A percentile compares a stretch with the other conserved stretches of the same genome.
Evolutionary conservation across 2,888 invertebrate species (phyloP).

Genomic region (Trichogramma evanescens): DNA sequence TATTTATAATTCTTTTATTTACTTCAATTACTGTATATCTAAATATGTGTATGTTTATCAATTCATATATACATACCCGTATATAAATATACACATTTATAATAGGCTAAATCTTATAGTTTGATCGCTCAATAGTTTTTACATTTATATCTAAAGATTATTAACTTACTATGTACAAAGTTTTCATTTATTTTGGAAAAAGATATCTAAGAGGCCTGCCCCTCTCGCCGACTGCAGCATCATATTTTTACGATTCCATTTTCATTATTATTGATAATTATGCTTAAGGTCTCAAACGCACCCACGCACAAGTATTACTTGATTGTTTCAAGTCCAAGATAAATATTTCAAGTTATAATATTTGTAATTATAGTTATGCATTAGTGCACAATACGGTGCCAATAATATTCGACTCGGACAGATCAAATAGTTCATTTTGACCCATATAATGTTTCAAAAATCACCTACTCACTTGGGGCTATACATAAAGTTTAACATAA

Average conservation of each 20-base stretch:
- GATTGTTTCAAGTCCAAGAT: too few relatives aligned
- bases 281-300: too few relatives aligned
- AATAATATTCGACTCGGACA: background rate
- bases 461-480: too few relatives aligned
- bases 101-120: constrained; percentile 12
- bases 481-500: too few relatives aligned
- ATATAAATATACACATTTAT: constrained; percentile 7
- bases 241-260: background rate
- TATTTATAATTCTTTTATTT: constrained; percentile 5
- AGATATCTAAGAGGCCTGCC: constrained; percentile 20
- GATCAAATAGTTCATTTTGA: background rate
- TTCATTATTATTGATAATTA: too few relatives aligned
- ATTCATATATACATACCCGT: background rate
- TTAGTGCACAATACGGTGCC: background rate
- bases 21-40: constrained; percentile 10
- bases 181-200: constrained; percentile 7
- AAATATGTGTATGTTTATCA: constrained; percentile 1
- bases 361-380: constrained; percentile 2
- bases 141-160: constrained; percentile 2
- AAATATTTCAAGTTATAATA: background rate
- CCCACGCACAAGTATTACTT: too few relatives aligned
- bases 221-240: background rate
- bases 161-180: constrained; percentile 24
- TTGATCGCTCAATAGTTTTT: constrained; percentile 2
- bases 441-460: too few relatives aligned